Evolutionary conservation across 2,888 invertebrate species (phyloP), one percentile per base, ranked within the genome.

Genomic region (Lasioglossum vierecki): DNA sequence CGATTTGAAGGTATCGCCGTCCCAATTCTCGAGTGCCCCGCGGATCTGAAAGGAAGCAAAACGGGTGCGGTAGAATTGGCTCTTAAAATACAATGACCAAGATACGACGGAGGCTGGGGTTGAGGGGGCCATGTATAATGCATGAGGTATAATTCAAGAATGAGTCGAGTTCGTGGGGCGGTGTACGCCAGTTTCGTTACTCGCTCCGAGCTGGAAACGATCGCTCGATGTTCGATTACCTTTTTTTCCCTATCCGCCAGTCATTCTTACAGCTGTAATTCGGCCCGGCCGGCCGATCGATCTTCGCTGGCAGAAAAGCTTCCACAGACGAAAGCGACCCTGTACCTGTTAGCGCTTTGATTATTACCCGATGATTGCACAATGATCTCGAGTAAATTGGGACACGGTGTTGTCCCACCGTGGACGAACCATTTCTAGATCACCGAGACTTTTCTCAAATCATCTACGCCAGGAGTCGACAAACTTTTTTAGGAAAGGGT

Each of bases 11-110:
- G 89, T 91, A 86, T 91, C 90, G 86, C 91, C 90, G 87, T 93
- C 91, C 95, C 94, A 94, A 90, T 93, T 93, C 82, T 94, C 92
- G 78, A 95, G 91, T 72, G 92, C 87, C 74, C 79, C 85, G 85
- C 93, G 92, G 87, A 94, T 93, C 94, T 95, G 94, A 84, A 94
- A 91, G 57, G 68, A 88, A 88, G 85, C 79, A 88, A 84, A 90
- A 87, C 77, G 77, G 71, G 76, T 57, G 73, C 68, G 63, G 75
- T 76, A 86, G 83, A 89, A 92, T 89, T 83, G 88, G 66, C 81
- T 88, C 83, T 90, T 88, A 88, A 91, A 89, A 89, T 88, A 91
- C 92, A 88, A 89, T 88, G 90, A 89, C 84, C 86, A 89, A 89
- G 80, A 86, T 80, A 79, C 2, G 63, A 63, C n/a, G 68, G 26